phyloP scores from a whole-genome alignment of 1,140 invertebrate genomes.

The Sipha flava region DNA sequence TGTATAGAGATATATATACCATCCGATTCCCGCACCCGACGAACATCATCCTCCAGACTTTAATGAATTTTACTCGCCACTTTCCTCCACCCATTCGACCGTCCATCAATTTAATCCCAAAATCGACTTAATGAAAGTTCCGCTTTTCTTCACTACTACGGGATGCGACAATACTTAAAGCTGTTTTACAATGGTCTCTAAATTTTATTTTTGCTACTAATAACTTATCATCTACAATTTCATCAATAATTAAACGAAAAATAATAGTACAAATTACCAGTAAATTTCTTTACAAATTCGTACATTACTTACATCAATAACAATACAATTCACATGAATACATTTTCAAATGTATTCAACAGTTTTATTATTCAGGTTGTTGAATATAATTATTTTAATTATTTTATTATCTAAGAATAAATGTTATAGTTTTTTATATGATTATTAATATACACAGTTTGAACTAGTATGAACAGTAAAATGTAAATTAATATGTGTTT shows the following conservation, averaged over 20 bases:
- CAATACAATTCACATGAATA: too few relatives aligned
- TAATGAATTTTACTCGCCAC: constrained; percentile 30
- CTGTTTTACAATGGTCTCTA: constrained; percentile 7
- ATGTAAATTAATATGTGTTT: too few relatives aligned
- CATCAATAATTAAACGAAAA: background rate
- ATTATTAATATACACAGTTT: too few relatives aligned
- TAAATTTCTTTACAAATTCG: background rate
- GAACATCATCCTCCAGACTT: constrained; percentile 31
- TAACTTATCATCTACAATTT: background rate
- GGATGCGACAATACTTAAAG: constrained; percentile 18
- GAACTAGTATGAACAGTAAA: too few relatives aligned
- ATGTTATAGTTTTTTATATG: too few relatives aligned
- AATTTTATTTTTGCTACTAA: too few relatives aligned
- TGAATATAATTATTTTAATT: too few relatives aligned
- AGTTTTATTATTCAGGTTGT: too few relatives aligned
- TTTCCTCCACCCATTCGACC: constrained; percentile 6
- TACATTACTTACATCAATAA: too few relatives aligned
- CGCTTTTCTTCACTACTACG: constrained; percentile 12
- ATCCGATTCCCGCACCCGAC: background rate
- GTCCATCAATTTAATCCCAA: constrained; percentile 32
- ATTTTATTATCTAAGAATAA: too few relatives aligned
- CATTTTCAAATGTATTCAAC: too few relatives aligned
- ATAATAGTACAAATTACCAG: background rate
- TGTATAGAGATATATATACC: background rate
- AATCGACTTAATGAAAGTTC: constrained; percentile 33